These are phyloP conservation scores for Antechinus flavipes DNA, from an alignment of 2,113 vertebrate genomes.

Conservation along the genomic window DNA sequence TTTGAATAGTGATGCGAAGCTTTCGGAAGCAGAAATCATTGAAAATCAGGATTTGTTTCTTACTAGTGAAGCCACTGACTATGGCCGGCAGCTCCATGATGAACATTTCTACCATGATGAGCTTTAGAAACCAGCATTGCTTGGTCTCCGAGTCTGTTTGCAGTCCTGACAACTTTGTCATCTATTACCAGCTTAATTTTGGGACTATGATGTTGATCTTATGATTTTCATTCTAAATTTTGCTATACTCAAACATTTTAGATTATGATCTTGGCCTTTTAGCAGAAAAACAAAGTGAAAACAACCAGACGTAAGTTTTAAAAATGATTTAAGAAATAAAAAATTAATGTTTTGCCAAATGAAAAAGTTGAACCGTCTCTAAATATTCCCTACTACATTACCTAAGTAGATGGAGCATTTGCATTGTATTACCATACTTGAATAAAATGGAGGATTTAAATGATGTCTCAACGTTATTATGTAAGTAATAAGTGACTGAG, in stretches of 20 bases:
- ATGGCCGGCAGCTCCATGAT: slow-evolving; percentile 92
- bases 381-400: slow-evolving; percentile 46
- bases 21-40: slow-evolving; percentile 92
- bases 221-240: slow-evolving; percentile 75
- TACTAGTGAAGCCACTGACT: slow-evolving; percentile 97
- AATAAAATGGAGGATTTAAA: slow-evolving; percentile 67
- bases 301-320: slow-evolving; percentile 70
- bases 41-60: slow-evolving; percentile 94
- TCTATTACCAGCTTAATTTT: slow-evolving; percentile 74
- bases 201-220: slow-evolving; percentile 73
- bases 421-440: slow-evolving; percentile 74
- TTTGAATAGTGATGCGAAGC: slow-evolving; percentile 88
- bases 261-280: slow-evolving; percentile 60
- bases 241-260: slow-evolving; percentile 66
- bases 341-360: slow-evolving; percentile 45
- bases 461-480: slow-evolving; percentile 63
- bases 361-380: slow-evolving; percentile 58
- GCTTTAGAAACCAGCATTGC: slow-evolving; percentile 78
- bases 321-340: slow-evolving; percentile 40
- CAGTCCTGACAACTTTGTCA: slow-evolving; percentile 59
- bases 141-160: slow-evolving; percentile 53
- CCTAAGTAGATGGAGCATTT: slow-evolving; percentile 69
- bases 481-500: slow-evolving; percentile 58
- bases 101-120: slow-evolving; percentile 89
- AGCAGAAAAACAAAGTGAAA: slow-evolving; percentile 61